Percentiles rank a stretch among this genome's conserved stretches.
These are phyloP conservation scores for Luehdorfia chinensis DNA, from an alignment of 1,140 invertebrate species.

Conservation along the genomic window DNA sequence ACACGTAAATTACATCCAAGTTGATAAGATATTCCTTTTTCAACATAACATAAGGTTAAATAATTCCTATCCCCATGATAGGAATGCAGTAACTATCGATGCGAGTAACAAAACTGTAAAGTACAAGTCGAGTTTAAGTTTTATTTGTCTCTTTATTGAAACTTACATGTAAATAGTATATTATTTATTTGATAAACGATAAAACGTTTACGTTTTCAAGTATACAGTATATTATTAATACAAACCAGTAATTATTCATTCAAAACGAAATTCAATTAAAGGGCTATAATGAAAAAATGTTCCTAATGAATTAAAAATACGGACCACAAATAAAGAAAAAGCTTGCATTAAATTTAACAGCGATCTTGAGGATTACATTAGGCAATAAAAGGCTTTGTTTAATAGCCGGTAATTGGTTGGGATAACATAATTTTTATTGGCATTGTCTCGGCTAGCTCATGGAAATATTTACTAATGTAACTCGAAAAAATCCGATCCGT, in stretches of 20 bases:
- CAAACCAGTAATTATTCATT: conserved; percentile 13
- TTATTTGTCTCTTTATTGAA: conserved; percentile 1
- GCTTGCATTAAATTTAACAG: conserved; percentile 28
- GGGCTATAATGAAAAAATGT: conserved; percentile 12
- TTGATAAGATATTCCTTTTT: too few species aligned
- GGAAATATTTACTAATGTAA: conserved; percentile 30
- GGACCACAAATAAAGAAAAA: conserved; percentile 23
- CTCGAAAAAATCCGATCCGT: conserved; percentile 18
- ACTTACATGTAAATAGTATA: background rate
- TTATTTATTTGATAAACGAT: conserved; percentile 1
- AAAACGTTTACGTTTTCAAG: conserved; percentile 13
- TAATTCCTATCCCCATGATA: too few species aligned
- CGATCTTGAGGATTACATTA: conserved; percentile 36
- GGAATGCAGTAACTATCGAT: too few species aligned
- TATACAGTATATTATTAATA: conserved; percentile 5
- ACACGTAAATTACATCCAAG: too few species aligned
- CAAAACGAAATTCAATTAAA: conserved; percentile 15
- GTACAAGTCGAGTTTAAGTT: too few species aligned
- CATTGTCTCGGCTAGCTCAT: conserved; percentile 47
- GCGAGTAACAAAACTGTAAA: too few species aligned
- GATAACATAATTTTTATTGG: conserved; percentile 66
- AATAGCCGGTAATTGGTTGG: conserved; percentile 58
- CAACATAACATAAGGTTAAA: too few species aligned
- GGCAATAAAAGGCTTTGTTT: conserved; percentile 58
- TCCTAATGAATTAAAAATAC: conserved; percentile 16